Conservation (phyloP, 2,113 vertebrate species). For the Ancistrus triradiatus region DNA sequence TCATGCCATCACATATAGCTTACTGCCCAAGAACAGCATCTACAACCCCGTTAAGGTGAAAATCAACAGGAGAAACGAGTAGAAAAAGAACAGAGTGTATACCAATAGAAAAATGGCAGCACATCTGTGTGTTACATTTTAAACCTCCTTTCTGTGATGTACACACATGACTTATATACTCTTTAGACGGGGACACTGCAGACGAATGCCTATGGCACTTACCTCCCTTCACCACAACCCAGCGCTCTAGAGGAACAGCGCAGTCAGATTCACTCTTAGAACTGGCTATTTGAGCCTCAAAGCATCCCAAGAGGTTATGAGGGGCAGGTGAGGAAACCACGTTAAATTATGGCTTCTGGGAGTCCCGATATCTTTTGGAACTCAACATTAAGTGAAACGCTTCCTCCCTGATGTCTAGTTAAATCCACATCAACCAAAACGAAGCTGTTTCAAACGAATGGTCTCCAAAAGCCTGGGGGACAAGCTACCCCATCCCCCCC, state of each 20-base stretch:
- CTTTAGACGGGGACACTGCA: conserved; percentile 1
- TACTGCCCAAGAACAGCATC: no score
- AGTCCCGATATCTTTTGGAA: conserved; percentile 40
- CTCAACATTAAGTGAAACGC: conserved; percentile 47
- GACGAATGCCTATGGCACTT: conserved; percentile 22
- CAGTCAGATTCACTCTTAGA: conserved; percentile 17
- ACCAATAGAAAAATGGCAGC: no score
- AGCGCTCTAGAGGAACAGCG: conserved; percentile 20
- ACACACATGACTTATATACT: conserved; percentile 5
- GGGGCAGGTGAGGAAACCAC: conserved; percentile 51
- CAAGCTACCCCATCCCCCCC: no score
- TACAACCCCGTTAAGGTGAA: no score
- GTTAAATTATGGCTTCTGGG: conserved; percentile 45
- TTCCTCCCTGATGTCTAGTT: conserved; percentile 54
- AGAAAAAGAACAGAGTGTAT: no score
- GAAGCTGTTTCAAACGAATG: conserved; percentile 26
- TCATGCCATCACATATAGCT: no score
- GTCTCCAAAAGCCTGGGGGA: conserved; percentile 28
- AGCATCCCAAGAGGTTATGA: conserved; percentile 11
- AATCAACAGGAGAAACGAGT: no score
- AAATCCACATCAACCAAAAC: conserved; percentile 47
- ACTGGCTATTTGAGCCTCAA: conserved; percentile 5
- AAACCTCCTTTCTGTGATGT: conserved; percentile 32
- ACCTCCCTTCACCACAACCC: conserved; percentile 15
- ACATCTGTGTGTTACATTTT: conserved; percentile 14